Evolutionary conservation across 2,113 vertebrate genomes (phyloP).

Genomic region (Myrmecophaga tridactyla): DNA sequence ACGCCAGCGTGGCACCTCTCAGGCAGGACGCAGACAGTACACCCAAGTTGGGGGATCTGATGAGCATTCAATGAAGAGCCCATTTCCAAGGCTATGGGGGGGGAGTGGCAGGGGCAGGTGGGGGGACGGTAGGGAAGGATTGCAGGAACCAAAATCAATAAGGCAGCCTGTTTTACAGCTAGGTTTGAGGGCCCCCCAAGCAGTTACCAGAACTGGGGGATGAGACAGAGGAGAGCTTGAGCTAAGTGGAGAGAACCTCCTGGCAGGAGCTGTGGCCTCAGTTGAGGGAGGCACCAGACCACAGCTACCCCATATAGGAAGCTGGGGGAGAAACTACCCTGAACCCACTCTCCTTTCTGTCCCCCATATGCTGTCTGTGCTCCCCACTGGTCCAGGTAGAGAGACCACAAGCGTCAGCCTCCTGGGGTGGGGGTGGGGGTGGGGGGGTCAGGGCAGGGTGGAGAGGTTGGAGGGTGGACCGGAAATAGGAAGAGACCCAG

Average conservation of each 20-base stretch:
- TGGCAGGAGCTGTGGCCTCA: background rate
- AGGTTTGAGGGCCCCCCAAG: background rate
- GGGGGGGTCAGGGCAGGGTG: background rate
- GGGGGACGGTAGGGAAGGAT: background rate
- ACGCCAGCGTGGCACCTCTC: background rate
- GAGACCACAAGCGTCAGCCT: background rate
- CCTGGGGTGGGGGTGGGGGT: no score
- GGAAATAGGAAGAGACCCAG: background rate
- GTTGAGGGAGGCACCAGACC: background rate
- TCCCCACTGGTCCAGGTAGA: background rate
- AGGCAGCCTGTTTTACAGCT: background rate
- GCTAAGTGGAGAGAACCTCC: background rate
- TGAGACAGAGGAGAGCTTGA: background rate
- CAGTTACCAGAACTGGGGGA: background rate
- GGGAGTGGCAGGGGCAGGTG: no score
- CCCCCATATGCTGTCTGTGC: background rate
- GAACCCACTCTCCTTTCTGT: background rate
- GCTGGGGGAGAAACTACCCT: background rate
- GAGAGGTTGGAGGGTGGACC: background rate
- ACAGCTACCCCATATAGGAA: background rate
- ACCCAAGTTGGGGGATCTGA: background rate
- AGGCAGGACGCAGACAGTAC: background rate
- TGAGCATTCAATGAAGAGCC: background rate
- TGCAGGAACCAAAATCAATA: background rate
- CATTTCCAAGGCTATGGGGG: background rate